Evolutionary conservation across 2,888 invertebrate genomes (phyloP).

Genomic region (Palloptera scutellata): DNA sequence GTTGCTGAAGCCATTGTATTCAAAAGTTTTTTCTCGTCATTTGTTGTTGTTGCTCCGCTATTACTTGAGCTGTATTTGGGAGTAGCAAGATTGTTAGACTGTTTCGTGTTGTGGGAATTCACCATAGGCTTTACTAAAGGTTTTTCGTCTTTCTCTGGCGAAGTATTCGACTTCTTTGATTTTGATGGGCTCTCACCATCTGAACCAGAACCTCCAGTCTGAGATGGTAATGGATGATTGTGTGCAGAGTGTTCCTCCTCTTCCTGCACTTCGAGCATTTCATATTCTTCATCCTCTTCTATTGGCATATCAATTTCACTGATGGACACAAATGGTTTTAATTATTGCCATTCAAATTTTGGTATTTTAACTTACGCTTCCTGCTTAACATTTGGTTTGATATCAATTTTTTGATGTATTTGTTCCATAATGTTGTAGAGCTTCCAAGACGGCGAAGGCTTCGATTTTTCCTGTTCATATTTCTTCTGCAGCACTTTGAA

Average conservation of each 20-base stretch:
- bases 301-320: slow-evolving; percentile 49
- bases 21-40: slow-evolving; percentile 32
- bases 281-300: slow-evolving; percentile 59
- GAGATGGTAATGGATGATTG: slow-evolving; percentile 29
- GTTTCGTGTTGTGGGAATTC: no score
- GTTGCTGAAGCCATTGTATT: slow-evolving; percentile 26
- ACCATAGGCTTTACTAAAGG: slow-evolving; percentile 29
- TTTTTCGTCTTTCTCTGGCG: slow-evolving; percentile 56
- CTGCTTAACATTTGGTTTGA: slow-evolving; percentile 39
- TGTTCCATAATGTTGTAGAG: slow-evolving; percentile 58
- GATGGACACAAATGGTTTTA: neutral
- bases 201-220: slow-evolving; percentile 48
- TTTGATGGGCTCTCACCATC: slow-evolving; percentile 58
- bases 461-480: slow-evolving; percentile 59
- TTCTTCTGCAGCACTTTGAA: slow-evolving; percentile 62
- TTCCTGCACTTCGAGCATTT: slow-evolving; percentile 62
- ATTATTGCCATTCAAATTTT: neutral
- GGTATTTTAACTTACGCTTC: slow-evolving; percentile 51
- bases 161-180: slow-evolving; percentile 42
- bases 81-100: slow-evolving; percentile 1
- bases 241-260: slow-evolving; percentile 52
- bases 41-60: slow-evolving; percentile 1
- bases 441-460: slow-evolving; percentile 59
- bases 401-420: slow-evolving; percentile 50
- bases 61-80: slow-evolving; percentile 31